phyloP scores from a whole-genome alignment of 1,140 invertebrate species.

The Trachymyrmex septentrionalis region DNA sequence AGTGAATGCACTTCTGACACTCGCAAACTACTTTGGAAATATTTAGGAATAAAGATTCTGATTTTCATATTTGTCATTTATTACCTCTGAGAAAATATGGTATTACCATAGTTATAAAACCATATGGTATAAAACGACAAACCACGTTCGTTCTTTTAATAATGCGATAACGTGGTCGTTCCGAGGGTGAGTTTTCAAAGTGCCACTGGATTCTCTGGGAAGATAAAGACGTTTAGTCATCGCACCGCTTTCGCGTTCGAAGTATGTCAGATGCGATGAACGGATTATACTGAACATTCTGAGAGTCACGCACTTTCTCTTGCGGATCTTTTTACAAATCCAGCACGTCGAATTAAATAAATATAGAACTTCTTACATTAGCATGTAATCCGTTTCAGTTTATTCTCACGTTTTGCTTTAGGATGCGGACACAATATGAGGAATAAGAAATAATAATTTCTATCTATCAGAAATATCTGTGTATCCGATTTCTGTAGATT shows the following conservation, averaged over 20 bases:
- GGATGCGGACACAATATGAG: too few relatives aligned
- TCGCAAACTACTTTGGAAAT: too few relatives aligned
- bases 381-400: not conserved
- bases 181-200: not conserved
- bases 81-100: too few relatives aligned
- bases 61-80: too few relatives aligned
- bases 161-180: conserved; percentile 55
- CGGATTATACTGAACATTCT: conserved; percentile 2
- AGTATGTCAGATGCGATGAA: conserved; percentile 20
- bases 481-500: too few relatives aligned
- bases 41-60: too few relatives aligned
- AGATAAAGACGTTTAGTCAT: conserved; percentile 8
- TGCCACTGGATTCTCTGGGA: not conserved
- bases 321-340: not conserved
- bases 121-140: conserved; percentile 32
- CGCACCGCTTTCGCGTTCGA: conserved; percentile 22
- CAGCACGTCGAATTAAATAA: not conserved
- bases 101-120: too few relatives aligned
- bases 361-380: not conserved
- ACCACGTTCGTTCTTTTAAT: conserved; percentile 62
- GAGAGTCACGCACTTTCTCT: conserved; percentile 29
- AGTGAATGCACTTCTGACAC: too few relatives aligned
- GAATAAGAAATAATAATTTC: too few relatives aligned
- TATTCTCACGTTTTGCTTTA: not conserved
- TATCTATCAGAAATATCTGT: too few relatives aligned